A percentile compares a stretch with the other conserved stretches of the same genome.
These are phyloP conservation scores for Boloria selene DNA, from an alignment of 2,888 invertebrate genomes.

Conservation along the genomic window DNA sequence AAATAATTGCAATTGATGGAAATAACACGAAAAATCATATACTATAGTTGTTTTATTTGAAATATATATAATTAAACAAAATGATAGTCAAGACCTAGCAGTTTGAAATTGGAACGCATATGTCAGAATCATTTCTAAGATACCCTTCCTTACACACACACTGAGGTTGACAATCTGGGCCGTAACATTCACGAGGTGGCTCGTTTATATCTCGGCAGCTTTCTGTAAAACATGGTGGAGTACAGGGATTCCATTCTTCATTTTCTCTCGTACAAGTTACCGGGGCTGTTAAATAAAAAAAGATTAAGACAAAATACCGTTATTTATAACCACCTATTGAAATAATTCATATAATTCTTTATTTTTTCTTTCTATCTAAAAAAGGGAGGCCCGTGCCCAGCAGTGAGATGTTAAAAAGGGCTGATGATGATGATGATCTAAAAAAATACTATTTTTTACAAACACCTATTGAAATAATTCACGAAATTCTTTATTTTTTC, in stretches of 20 bases:
- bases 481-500: too few relatives aligned
- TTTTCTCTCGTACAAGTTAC: conserved; percentile 51
- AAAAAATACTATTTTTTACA: too few relatives aligned
- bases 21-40: too few relatives aligned
- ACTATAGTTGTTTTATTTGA: too few relatives aligned
- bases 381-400: too few relatives aligned
- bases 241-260: conserved; percentile 49
- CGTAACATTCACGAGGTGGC: conserved; percentile 32
- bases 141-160: conserved; percentile 49
- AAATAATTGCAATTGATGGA: too few relatives aligned
- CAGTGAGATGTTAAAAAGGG: too few relatives aligned
- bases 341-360: too few relatives aligned
- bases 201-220: conserved; percentile 44
- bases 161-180: conserved; percentile 45
- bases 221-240: conserved; percentile 48
- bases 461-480: background rate
- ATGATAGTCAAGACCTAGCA: conserved; percentile 30
- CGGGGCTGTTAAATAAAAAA: conserved; percentile 46
- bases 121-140: conserved; percentile 45
- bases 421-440: too few relatives aligned
- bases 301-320: background rate
- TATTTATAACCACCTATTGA: too few relatives aligned
- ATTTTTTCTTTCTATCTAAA: too few relatives aligned
- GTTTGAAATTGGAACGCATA: conserved; percentile 45
- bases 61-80: too few relatives aligned